Evolutionary conservation across 2,888 invertebrate genomes (phyloP).

Genomic region (Prosopocoilus inquinatus): DNA sequence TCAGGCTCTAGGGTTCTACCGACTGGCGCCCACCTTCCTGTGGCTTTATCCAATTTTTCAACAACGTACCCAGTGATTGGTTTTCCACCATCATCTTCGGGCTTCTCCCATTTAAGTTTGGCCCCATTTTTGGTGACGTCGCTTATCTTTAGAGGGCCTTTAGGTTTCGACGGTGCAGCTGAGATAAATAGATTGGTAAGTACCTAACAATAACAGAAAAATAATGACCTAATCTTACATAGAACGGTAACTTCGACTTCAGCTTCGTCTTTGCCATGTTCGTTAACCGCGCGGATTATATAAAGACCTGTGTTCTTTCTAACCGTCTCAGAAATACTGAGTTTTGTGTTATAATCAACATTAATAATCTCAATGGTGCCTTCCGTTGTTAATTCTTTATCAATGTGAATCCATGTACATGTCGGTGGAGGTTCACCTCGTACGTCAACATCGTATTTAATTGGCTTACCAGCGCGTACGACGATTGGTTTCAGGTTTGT

Average conservation of each 20-base stretch:
- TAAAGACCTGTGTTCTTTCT: slow-evolving; percentile 89
- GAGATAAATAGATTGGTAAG: slow-evolving; percentile 37
- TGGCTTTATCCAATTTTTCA: slow-evolving; percentile 89
- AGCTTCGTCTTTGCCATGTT: slow-evolving; percentile 89
- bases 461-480: slow-evolving; percentile 86
- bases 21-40: slow-evolving; percentile 91
- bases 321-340: slow-evolving; percentile 73
- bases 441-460: slow-evolving; percentile 91
- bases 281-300: slow-evolving; percentile 85
- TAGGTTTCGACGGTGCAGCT: slow-evolving; percentile 71
- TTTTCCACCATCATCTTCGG: slow-evolving; percentile 93
- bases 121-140: slow-evolving; percentile 89
- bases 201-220: slow-evolving; percentile 5
- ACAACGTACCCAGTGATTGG: slow-evolving; percentile 90
- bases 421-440: slow-evolving; percentile 95
- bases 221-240: slow-evolving; percentile 49
- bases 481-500: slow-evolving; percentile 88
- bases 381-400: slow-evolving; percentile 71
- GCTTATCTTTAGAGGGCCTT: slow-evolving; percentile 83
- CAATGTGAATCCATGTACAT: slow-evolving; percentile 85
- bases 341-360: slow-evolving; percentile 86
- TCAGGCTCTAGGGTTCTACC: slow-evolving; percentile 84
- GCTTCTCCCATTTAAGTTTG: slow-evolving; percentile 90
- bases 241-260: slow-evolving; percentile 87
- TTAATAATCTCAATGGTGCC: slow-evolving; percentile 75